Evolutionary conservation across 2,113 vertebrate species (phyloP).

Genomic region (Pseudorhombus dupliciocellatus): DNA sequence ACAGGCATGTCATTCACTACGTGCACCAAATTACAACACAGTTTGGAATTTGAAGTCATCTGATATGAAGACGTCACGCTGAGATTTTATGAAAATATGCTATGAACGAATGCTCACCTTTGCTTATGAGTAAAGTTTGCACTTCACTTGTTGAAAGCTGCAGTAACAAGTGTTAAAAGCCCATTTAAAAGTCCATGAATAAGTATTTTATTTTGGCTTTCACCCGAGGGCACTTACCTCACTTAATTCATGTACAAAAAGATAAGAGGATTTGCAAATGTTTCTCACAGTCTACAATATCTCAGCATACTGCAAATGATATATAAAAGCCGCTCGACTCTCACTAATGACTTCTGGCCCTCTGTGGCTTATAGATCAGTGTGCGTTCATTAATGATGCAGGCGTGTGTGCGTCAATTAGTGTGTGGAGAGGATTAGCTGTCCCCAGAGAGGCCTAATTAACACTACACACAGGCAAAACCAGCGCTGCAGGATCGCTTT

Average conservation of each 20-base stretch:
- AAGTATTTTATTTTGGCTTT: slow-evolving; percentile 23
- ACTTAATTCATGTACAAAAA: slow-evolving; percentile 56
- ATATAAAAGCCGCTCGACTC: slow-evolving; percentile 64
- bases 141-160: slow-evolving; percentile 31
- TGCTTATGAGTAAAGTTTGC: slow-evolving; percentile 17
- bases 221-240: slow-evolving; percentile 25
- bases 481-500: slow-evolving; percentile 20
- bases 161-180: not conserved
- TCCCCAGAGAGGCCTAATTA: slow-evolving; percentile 72
- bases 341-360: slow-evolving; percentile 70
- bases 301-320: slow-evolving; percentile 57
- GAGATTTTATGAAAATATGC: slow-evolving; percentile 15
- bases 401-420: slow-evolving; percentile 66
- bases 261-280: slow-evolving; percentile 50
- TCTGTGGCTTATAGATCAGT: slow-evolving; percentile 73
- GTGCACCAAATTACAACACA: slow-evolving; percentile 41
- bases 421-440: slow-evolving; percentile 67
- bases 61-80: slow-evolving; percentile 28
- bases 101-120: not conserved
- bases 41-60: slow-evolving; percentile 35
- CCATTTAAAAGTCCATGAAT: slow-evolving; percentile 38
- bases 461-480: slow-evolving; percentile 40
- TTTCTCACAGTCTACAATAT: slow-evolving; percentile 50
- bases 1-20: slow-evolving; percentile 58
- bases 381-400: slow-evolving; percentile 77